Conservation (phyloP, 2,888 invertebrate species). For the Scaeva pyrastri region DNA sequence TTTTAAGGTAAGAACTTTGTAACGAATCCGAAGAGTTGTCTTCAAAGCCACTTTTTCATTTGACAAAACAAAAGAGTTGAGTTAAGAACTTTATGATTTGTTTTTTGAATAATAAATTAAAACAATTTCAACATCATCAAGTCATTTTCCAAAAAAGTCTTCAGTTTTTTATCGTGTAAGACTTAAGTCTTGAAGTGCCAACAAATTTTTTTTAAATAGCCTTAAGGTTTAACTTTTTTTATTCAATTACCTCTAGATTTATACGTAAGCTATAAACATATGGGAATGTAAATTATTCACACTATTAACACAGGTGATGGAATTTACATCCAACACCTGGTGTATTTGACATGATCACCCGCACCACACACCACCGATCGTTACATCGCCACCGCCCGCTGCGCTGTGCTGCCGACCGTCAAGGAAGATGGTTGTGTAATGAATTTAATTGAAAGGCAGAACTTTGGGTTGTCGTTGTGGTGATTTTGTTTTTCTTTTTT, state of each 20-base stretch:
- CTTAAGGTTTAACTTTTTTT: neutral
- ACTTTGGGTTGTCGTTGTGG: neutral
- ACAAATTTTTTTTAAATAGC: neutral
- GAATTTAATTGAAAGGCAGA: slow-evolving; percentile 13
- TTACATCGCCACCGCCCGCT: too few relatives aligned
- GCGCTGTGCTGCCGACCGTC: neutral
- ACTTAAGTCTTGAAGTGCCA: neutral
- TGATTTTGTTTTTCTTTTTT: neutral
- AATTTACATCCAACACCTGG: slow-evolving; percentile 24
- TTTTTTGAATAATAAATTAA: too few relatives aligned
- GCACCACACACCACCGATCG: too few relatives aligned
- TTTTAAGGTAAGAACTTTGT: too few relatives aligned
- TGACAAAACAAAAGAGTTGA: neutral
- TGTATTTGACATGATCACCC: slow-evolving; percentile 4
- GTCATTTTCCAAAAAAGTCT: too few relatives aligned
- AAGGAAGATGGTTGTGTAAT: slow-evolving; percentile 23
- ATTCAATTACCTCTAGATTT: neutral
- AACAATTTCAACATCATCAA: too few relatives aligned
- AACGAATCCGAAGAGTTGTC: too few relatives aligned
- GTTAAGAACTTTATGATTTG: neutral
- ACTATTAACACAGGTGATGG: slow-evolving; percentile 13
- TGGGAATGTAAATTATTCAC: neutral
- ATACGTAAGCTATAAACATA: neutral
- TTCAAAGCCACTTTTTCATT: too few relatives aligned
- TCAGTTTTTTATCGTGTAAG: neutral